phyloP scores from a whole-genome alignment of 2,797 vertebrate genomes.

The Odontamblyopus rebecca region DNA sequence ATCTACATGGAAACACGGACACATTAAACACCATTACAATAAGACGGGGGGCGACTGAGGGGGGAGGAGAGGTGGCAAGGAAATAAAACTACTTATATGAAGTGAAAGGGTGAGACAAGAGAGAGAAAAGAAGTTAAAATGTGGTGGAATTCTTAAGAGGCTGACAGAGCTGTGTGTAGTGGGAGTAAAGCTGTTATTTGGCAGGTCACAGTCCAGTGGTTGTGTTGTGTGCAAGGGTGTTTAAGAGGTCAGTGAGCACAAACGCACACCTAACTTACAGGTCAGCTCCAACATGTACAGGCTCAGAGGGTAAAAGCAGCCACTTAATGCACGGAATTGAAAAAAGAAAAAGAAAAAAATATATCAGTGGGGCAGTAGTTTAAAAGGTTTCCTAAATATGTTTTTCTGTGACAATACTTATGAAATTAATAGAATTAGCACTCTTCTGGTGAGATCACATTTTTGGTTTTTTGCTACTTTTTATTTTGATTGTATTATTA shows the following conservation, averaged over 20 bases:
- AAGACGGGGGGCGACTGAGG: slow-evolving; percentile 49
- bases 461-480: too few species aligned
- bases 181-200: slow-evolving; percentile 77
- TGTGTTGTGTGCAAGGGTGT: slow-evolving; percentile 77
- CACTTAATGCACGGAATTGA: slow-evolving; percentile 6
- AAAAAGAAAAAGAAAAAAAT: neutral
- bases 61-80: slow-evolving; percentile 20
- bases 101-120: slow-evolving; percentile 37
- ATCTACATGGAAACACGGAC: slow-evolving; percentile 93
- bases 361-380: neutral
- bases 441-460: neutral
- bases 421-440: neutral
- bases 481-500: too few species aligned
- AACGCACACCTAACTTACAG: slow-evolving; percentile 58
- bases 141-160: slow-evolving; percentile 53
- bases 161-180: slow-evolving; percentile 47
- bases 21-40: slow-evolving; percentile 74
- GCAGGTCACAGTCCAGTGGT: slow-evolving; percentile 81
- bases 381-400: neutral
- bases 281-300: slow-evolving; percentile 1
- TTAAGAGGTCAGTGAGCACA: slow-evolving; percentile 82
- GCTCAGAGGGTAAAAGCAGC: neutral
- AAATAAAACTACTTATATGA: slow-evolving; percentile 59
- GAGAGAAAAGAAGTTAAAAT: slow-evolving; percentile 54
- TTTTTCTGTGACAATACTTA: neutral